Base-by-base conservation (phyloP, 2,797 vertebrate species). In the Prionace glauca region DNA sequence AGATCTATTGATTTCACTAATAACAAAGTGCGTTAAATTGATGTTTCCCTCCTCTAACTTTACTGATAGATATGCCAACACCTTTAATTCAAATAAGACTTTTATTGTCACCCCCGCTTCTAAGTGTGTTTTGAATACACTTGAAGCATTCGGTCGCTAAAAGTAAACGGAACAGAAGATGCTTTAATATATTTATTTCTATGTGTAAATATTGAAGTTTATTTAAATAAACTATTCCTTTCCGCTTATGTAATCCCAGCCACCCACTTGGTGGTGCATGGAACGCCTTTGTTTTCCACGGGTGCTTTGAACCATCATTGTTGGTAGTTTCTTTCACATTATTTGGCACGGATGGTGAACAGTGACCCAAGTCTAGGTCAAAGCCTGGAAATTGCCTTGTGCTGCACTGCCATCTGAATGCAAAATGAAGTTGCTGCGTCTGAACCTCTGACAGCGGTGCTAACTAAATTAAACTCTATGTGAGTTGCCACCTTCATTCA, bases 191-290 rank as follows among this genome's bases (percentile, higher is more conserved):
- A 92, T 92, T 92, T 67, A 92, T 69, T 92, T 92, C 90, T 41
- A 69, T 22, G 65, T 41, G 65, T 92, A 92, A 92, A 92, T 69
- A 92, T 92, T 92, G 90, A 92, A 92, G 0, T 41, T 24, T 69
- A 92, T 92, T 92, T 41, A 92, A 92, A 92, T 69, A 92, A 92
- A 92, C 90, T 41, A 92, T 36, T 69, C 65, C n/a, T 92, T 69
- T 22, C 62, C 20, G 65, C 90, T 45, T 84, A 24, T 69, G 36
- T 69, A 69, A 92, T 92, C 36, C 14, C 90, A 92, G 18, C 90
- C 90, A 18, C 45, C 26, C 71, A 72, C 41, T 92, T 56, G 45
- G 29, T 5, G 45, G 93, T 10, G 16, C n/a, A 12, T 95, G 71
- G 69, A 77, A 95, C 32, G 45, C 16, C 60, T 41, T 92, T 0